Evolutionary conservation across 92 coral and sea anemone species (phyloP).

Genomic region (Porites evermanni): DNA sequence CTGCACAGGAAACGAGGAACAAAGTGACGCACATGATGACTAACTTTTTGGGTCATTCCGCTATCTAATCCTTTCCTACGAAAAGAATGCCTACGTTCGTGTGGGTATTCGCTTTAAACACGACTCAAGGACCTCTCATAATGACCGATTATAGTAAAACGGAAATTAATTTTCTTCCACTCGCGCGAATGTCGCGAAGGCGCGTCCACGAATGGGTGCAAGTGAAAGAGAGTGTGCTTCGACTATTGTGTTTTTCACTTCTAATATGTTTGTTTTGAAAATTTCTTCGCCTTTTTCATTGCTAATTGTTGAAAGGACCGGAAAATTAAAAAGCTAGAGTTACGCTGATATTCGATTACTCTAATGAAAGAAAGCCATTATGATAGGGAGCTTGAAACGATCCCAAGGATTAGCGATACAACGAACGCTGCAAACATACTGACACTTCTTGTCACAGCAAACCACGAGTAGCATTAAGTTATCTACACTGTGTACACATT

Average conservation of each 20-base stretch:
- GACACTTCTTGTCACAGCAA: constrained; percentile 29
- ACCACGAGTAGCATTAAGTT: constrained; percentile 30
- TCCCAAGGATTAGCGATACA: constrained; percentile 23
- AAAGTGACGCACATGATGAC: constrained; percentile 22
- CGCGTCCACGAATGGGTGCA: neutral
- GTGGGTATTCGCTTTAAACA: constrained; percentile 1
- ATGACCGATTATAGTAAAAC: constrained; percentile 24
- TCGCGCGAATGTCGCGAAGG: constrained; percentile 7
- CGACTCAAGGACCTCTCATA: constrained; percentile 20
- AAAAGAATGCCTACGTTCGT: constrained; percentile 34
- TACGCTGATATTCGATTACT: constrained; percentile 23
- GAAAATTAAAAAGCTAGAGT: constrained; percentile 34
- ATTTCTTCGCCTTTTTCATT: constrained; percentile 18
- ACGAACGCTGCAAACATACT: constrained; percentile 36
- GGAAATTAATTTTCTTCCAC: constrained; percentile 32
- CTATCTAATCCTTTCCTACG: neutral
- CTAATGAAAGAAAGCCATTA: constrained; percentile 35
- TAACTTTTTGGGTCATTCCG: neutral
- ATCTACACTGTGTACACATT: constrained; percentile 32
- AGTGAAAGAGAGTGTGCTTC: neutral
- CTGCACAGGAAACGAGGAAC: constrained; percentile 44
- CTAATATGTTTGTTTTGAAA: constrained; percentile 41
- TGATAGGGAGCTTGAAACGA: neutral
- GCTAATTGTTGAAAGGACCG: constrained; percentile 27
- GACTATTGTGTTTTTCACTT: neutral